Percentiles rank a stretch among this genome's conserved stretches.
Conservation (phyloP, 1,140 invertebrate genomes). For the Zaprionus gabonicus region DNA sequence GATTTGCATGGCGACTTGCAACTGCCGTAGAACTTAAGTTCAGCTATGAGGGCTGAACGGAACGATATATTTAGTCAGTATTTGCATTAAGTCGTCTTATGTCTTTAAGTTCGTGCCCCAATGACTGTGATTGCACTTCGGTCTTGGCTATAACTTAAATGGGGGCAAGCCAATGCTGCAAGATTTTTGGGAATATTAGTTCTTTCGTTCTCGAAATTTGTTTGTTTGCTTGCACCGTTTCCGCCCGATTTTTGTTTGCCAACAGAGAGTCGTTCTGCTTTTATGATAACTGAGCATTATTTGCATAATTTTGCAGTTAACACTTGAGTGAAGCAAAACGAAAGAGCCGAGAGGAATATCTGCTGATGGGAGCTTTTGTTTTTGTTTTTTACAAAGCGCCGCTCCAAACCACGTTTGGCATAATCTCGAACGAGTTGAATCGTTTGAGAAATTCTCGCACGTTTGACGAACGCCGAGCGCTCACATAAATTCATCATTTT, state of each 20-base stretch:
- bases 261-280: constrained; percentile 33
- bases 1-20: constrained; percentile 46
- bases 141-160: constrained; percentile 26
- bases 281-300: constrained; percentile 48
- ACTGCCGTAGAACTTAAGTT: constrained; percentile 33
- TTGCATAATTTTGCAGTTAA: constrained; percentile 59
- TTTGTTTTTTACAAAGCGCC: constrained; percentile 24
- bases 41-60: constrained; percentile 23
- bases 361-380: constrained; percentile 53
- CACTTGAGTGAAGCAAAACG: constrained; percentile 13
- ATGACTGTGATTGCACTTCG: constrained; percentile 40
- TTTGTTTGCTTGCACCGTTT: constrained; percentile 49
- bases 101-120: constrained; percentile 55
- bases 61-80: constrained; percentile 59
- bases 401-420: neutral
- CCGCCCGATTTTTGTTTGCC: constrained; percentile 33
- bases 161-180: constrained; percentile 48
- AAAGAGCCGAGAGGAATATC: constrained; percentile 28
- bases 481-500: constrained; percentile 80
- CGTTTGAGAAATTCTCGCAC: constrained; percentile 73
- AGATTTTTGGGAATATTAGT: constrained; percentile 35
- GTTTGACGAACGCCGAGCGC: constrained; percentile 47
- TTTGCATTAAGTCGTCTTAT: constrained; percentile 70
- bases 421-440: constrained; percentile 42
- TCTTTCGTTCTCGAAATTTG: constrained; percentile 39